Evolutionary conservation across 2,888 invertebrate genomes (phyloP).

Genomic region (Ditula angustiorana): DNA sequence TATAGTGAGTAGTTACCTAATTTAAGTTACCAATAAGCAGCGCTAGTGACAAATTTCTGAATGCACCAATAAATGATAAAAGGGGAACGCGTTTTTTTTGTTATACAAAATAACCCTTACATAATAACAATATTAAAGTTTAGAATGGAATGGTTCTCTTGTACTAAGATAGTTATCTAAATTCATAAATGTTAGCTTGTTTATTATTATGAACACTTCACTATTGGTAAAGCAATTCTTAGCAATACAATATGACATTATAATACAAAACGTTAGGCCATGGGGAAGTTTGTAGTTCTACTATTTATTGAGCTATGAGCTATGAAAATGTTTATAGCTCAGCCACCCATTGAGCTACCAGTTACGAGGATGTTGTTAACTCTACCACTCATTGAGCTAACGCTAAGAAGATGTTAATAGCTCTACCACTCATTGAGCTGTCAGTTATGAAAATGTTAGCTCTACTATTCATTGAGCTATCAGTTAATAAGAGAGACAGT

Average conservation of each 20-base stretch:
- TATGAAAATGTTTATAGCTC: neutral
- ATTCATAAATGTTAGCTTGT: slow-evolving; percentile 41
- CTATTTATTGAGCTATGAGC: slow-evolving; percentile 12
- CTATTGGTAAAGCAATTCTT: slow-evolving; percentile 60
- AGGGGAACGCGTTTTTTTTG: slow-evolving; percentile 12
- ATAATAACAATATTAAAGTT: slow-evolving; percentile 33
- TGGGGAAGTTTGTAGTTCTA: neutral
- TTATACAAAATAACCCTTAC: slow-evolving; percentile 36
- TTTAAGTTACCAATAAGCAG: neutral
- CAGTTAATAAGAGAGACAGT: neutral
- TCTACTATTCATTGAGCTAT: slow-evolving; percentile 11
- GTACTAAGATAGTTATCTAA: slow-evolving; percentile 56
- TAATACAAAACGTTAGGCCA: slow-evolving; percentile 31
- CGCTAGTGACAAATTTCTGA: slow-evolving; percentile 9
- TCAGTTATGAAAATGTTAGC: neutral
- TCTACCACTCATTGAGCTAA: slow-evolving; percentile 13
- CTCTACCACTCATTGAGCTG: slow-evolving; percentile 11
- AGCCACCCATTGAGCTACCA: slow-evolving; percentile 8
- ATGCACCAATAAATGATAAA: slow-evolving; percentile 15
- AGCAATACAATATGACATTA: slow-evolving; percentile 6
- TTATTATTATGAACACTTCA: slow-evolving; percentile 67
- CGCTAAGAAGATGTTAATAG: slow-evolving; percentile 10
- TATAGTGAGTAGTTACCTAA: slow-evolving; percentile 3
- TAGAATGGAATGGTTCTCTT: slow-evolving; percentile 58
- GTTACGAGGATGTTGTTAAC: slow-evolving; percentile 8